A percentile compares a stretch with the other conserved stretches of the same genome.
Conservation (phyloP, 1,140 invertebrate genomes). For the Panonychus citri region DNA sequence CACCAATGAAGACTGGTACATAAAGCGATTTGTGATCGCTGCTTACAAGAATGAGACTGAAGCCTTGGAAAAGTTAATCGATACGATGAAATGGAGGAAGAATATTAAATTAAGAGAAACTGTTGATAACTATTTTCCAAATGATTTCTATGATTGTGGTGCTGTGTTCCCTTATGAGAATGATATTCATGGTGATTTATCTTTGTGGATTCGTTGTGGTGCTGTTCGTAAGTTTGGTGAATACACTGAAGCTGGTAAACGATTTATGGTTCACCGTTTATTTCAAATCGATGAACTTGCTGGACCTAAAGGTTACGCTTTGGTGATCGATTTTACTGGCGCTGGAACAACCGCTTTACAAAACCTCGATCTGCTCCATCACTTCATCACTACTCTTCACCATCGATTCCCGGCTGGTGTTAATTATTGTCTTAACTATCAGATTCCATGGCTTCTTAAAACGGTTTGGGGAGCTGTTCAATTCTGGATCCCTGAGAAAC, state of each 20-base stretch:
- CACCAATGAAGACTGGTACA: slow-evolving; percentile 11
- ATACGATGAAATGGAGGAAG: slow-evolving; percentile 11
- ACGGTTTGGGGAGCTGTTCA: slow-evolving; percentile 4
- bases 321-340: slow-evolving; percentile 10
- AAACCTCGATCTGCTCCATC: slow-evolving; percentile 11
- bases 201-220: slow-evolving; percentile 4
- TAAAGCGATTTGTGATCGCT: slow-evolving; percentile 10
- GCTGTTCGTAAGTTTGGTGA: slow-evolving; percentile 4
- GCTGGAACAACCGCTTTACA: neutral
- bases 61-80: slow-evolving; percentile 5
- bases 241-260: neutral
- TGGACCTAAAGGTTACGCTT: slow-evolving; percentile 4
- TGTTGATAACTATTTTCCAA: slow-evolving; percentile 4
- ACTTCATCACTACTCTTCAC: slow-evolving; percentile 8
- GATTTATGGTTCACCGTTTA: slow-evolving; percentile 7
- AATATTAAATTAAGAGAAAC: neutral
- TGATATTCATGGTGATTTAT: neutral
- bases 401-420: slow-evolving; percentile 12
- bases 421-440: slow-evolving; percentile 2
- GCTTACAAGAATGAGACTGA: slow-evolving; percentile 4
- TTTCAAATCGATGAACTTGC: slow-evolving; percentile 3
- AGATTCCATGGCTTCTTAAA: slow-evolving; percentile 6
- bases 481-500: neutral
- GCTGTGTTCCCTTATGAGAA: neutral
- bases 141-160: slow-evolving; percentile 2